Evolutionary conservation across 2,797 vertebrate species (phyloP).

Genomic region (Microhierax caerulescens): DNA sequence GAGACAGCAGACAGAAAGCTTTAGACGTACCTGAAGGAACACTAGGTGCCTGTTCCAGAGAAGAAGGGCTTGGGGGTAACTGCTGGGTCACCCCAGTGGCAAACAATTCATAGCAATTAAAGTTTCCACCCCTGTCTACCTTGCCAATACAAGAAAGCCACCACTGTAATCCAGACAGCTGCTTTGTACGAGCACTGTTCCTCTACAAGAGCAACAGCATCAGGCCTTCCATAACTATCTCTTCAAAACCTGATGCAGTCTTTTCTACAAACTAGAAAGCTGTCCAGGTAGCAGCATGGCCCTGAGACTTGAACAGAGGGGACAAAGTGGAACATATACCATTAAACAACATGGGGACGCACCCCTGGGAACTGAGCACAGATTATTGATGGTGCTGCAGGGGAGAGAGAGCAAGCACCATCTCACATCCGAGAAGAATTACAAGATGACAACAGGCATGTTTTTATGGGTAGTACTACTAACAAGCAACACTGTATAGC

Average conservation of each 20-base stretch:
- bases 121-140: neutral
- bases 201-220: neutral
- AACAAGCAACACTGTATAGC: neutral
- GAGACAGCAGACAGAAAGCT: neutral
- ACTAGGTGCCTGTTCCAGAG: neutral
- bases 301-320: neutral
- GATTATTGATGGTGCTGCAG: neutral
- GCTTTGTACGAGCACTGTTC: neutral
- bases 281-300: accelerated
- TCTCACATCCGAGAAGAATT: neutral
- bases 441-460: neutral
- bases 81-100: neutral
- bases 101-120: neutral
- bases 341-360: neutral
- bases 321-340: neutral
- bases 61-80: neutral
- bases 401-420: neutral
- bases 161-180: neutral
- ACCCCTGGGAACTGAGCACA: neutral
- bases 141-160: neutral
- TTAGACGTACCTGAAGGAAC: neutral
- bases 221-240: neutral
- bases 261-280: neutral
- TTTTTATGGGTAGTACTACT: neutral
- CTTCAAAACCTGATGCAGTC: neutral